Conservation (phyloP, 2,113 vertebrate genomes). For the Amphiprion percula region DNA sequence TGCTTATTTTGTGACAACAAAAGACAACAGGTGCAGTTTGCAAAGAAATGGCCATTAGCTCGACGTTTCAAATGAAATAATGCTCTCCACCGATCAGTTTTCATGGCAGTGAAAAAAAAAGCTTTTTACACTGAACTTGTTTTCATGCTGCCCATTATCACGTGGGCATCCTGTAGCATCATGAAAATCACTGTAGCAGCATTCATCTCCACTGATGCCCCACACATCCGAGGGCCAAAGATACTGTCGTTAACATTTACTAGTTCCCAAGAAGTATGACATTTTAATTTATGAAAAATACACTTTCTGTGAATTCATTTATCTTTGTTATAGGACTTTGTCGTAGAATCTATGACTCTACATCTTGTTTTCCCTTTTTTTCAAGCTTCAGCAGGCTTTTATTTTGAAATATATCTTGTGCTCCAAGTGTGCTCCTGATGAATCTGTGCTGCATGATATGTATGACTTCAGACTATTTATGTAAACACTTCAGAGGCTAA, state of each 20-base stretch:
- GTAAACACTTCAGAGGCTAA: background rate
- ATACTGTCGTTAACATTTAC: background rate
- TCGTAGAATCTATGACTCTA: too few species aligned
- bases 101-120: background rate
- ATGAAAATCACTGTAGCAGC: conserved; percentile 59
- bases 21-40: conserved; percentile 85
- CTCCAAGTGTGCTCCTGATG: conserved; percentile 7
- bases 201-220: conserved; percentile 6
- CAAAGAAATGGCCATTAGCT: conserved; percentile 33
- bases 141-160: conserved; percentile 1
- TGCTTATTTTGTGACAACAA: conserved; percentile 79
- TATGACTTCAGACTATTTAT: conserved; percentile 12
- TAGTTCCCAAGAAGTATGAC: background rate
- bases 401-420: conserved; percentile 13
- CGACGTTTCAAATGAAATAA: conserved; percentile 1
- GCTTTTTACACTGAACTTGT: background rate
- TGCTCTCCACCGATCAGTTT: background rate
- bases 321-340: too few species aligned
- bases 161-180: conserved; percentile 62
- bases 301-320: background rate
- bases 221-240: background rate
- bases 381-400: background rate
- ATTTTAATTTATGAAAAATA: background rate
- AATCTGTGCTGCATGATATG: conserved; percentile 12
- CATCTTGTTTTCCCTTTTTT: too few species aligned